Evolutionary conservation across 2,888 invertebrate species (phyloP).

Genomic region (Drosophila koepferae): DNA sequence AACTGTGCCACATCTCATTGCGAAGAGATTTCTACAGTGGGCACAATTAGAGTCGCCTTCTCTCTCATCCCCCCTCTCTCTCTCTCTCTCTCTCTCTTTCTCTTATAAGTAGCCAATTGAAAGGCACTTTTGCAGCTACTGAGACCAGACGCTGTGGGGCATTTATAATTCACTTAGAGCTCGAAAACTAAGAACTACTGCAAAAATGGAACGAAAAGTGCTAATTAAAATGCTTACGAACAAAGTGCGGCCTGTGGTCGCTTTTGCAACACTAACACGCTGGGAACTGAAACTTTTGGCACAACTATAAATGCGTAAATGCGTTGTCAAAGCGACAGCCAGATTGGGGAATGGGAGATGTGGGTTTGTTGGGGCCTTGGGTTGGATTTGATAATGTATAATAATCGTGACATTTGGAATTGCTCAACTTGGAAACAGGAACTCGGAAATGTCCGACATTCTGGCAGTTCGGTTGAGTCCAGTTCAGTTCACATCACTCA

Average conservation of each 20-base stretch:
- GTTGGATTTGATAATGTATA: slow-evolving; percentile 19
- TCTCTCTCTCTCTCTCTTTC: neutral
- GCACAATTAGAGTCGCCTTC: neutral
- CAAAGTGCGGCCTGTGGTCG: slow-evolving; percentile 24
- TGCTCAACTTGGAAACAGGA: slow-evolving; percentile 38
- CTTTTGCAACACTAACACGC: slow-evolving; percentile 23
- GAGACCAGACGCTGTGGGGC: slow-evolving; percentile 4
- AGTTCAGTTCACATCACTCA: slow-evolving; percentile 52
- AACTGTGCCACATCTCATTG: neutral
- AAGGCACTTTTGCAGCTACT: slow-evolving; percentile 6
- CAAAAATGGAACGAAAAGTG: slow-evolving; percentile 24
- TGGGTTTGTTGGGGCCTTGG: neutral
- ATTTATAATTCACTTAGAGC: slow-evolving; percentile 18
- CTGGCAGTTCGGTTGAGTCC: slow-evolving; percentile 25
- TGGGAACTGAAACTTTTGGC: slow-evolving; percentile 7
- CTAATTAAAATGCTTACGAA: slow-evolving; percentile 43
- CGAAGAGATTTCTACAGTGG: neutral
- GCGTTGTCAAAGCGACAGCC: slow-evolving; percentile 42
- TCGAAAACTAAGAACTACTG: slow-evolving; percentile 2
- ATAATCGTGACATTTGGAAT: slow-evolving; percentile 60
- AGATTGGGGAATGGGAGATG: neutral
- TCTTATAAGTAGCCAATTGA: slow-evolving; percentile 9
- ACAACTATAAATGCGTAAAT: slow-evolving; percentile 42
- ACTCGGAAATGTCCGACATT: slow-evolving; percentile 50
- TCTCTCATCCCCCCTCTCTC: no score